A percentile compares a stretch with the other conserved stretches of the same genome.
These are phyloP conservation scores for Hoplias malabaricus DNA, from an alignment of 2,113 vertebrate genomes.

Conservation along the genomic window DNA sequence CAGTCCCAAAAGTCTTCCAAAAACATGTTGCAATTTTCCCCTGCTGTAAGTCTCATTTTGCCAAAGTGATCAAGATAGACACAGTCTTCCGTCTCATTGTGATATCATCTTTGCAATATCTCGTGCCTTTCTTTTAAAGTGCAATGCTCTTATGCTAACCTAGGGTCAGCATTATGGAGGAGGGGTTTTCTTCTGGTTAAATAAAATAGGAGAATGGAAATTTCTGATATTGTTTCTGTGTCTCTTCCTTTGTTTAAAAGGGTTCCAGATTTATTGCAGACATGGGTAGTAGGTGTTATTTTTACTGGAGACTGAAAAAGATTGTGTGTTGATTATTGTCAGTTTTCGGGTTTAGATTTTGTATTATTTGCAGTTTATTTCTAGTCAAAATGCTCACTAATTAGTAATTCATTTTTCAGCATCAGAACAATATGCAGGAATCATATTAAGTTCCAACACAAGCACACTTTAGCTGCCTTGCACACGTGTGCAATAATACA, in stretches of 20 bases:
- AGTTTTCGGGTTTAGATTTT: too few species aligned
- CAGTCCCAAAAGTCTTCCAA: neutral
- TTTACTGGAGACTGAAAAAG: neutral
- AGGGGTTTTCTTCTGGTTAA: slow-evolving; percentile 26
- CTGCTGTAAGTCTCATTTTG: neutral
- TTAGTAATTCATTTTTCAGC: too few species aligned
- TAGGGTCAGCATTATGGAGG: slow-evolving; percentile 38
- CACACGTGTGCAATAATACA: too few species aligned
- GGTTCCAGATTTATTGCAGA: neutral
- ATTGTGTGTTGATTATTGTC: neutral
- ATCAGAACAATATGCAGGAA: too few species aligned
- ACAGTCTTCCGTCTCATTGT: slow-evolving; percentile 17
- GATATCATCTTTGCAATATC: slow-evolving; percentile 8
- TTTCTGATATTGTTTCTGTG: neutral
- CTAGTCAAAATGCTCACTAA: too few species aligned
- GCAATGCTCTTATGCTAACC: slow-evolving; percentile 42
- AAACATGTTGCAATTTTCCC: neutral
- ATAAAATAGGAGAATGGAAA: slow-evolving; percentile 14
- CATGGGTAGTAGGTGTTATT: too few species aligned
- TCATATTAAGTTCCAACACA: too few species aligned
- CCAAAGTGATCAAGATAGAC: slow-evolving; percentile 3
- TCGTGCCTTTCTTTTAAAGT: slow-evolving; percentile 44
- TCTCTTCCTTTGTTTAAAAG: neutral
- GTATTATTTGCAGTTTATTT: too few species aligned
- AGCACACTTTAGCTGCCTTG: too few species aligned